Evolutionary conservation across 2,797 vertebrate genomes (phyloP).

Genomic region (Aeoliscus strigatus): DNA sequence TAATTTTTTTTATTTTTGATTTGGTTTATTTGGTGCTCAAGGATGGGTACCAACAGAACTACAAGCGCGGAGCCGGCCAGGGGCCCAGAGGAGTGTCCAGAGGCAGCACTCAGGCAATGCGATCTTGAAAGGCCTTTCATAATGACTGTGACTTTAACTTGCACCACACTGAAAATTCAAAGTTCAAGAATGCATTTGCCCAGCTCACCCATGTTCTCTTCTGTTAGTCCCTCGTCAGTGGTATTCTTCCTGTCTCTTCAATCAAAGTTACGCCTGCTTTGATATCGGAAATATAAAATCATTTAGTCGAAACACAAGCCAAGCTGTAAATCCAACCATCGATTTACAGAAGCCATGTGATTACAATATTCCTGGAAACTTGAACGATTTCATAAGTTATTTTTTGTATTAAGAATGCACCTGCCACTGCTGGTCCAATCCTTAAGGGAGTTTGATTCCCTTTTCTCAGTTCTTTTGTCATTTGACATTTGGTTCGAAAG

Average conservation of each 20-base stretch:
- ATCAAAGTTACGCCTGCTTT: slow-evolving; percentile 64
- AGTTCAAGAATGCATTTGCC: slow-evolving; percentile 67
- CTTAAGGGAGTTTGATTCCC: slow-evolving; percentile 50
- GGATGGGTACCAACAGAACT: slow-evolving; percentile 98
- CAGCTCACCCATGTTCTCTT: slow-evolving; percentile 54
- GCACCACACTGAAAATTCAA: slow-evolving; percentile 75
- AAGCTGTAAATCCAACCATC: slow-evolving; percentile 63
- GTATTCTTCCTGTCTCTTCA: slow-evolving; percentile 60
- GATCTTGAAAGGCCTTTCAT: slow-evolving; percentile 72
- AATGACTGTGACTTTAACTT: slow-evolving; percentile 72
- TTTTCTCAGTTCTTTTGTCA: slow-evolving; percentile 55
- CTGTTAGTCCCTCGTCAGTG: slow-evolving; percentile 59
- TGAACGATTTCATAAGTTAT: slow-evolving; percentile 81
- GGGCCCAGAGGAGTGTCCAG: slow-evolving; percentile 91
- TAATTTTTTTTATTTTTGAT: slow-evolving; percentile 7
- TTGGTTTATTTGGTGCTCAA: slow-evolving; percentile 54
- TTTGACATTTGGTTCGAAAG: slow-evolving; percentile 68
- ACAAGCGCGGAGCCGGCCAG: slow-evolving; percentile 93
- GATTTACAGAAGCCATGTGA: slow-evolving; percentile 63
- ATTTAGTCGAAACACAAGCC: slow-evolving; percentile 62
- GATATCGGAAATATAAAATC: slow-evolving; percentile 61
- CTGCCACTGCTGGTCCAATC: slow-evolving; percentile 74
- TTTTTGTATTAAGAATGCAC: slow-evolving; percentile 72
- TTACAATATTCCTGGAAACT: slow-evolving; percentile 81
- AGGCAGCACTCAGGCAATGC: slow-evolving; percentile 82